Conservation (phyloP, 2,113 vertebrate genomes). For the Syngnathoides biaculeatus region DNA sequence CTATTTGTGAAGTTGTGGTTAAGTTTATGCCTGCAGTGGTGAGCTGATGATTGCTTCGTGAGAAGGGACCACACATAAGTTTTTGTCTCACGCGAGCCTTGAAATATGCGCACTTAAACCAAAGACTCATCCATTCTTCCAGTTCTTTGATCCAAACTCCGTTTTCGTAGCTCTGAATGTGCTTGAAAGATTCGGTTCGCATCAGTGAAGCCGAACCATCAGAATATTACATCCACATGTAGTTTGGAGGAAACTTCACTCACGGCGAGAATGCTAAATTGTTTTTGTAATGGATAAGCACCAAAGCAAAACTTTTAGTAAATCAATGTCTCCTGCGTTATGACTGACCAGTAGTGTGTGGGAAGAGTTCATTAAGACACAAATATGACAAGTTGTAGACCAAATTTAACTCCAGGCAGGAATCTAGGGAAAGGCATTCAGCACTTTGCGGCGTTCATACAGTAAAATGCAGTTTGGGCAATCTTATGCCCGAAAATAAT, state of each 20-base stretch:
- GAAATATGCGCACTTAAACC: slow-evolving; percentile 53
- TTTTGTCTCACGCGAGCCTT: slow-evolving; percentile 30
- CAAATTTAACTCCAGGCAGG: slow-evolving; percentile 27
- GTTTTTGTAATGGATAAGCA: not conserved
- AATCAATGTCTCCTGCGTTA: slow-evolving; percentile 24
- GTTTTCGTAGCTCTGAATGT: slow-evolving; percentile 8
- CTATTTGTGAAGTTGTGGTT: slow-evolving; percentile 45
- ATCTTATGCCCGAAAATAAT: slow-evolving; percentile 63
- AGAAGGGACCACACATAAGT: slow-evolving; percentile 52
- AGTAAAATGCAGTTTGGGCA: slow-evolving; percentile 40
- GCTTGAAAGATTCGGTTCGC: slow-evolving; percentile 1
- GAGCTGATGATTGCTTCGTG: slow-evolving; percentile 48
- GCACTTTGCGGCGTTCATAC: slow-evolving; percentile 38
- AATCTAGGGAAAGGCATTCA: slow-evolving; percentile 35
- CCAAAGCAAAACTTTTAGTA: not conserved
- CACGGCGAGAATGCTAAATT: slow-evolving; percentile 5
- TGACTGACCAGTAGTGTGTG: slow-evolving; percentile 21
- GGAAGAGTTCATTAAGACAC: slow-evolving; percentile 37
- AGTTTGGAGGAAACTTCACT: slow-evolving; percentile 6
- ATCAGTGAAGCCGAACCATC: not conserved
- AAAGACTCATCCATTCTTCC: slow-evolving; percentile 35
- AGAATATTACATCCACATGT: slow-evolving; percentile 5
- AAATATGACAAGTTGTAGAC: slow-evolving; percentile 57
- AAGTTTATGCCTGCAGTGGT: slow-evolving; percentile 29
- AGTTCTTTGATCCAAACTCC: slow-evolving; percentile 12